Base-by-base conservation (phyloP, 2,797 vertebrate genomes). In the Xiphorhynchus erythropygius region DNA sequence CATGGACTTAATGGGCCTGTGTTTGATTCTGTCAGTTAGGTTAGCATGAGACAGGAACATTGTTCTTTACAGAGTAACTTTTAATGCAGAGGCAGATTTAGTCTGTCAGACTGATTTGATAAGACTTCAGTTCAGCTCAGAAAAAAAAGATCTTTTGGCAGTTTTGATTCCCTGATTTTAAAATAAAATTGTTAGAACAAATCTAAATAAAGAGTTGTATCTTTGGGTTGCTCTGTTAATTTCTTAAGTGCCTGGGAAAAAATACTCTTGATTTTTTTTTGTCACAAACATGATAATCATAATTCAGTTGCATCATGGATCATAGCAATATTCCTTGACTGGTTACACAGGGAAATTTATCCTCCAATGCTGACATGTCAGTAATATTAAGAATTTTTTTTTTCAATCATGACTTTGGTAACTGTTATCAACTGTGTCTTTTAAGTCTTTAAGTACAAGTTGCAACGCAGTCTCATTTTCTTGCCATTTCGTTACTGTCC, bases 21-120 rank as follows among this genome's bases (percentile, higher is more conserved):
- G 59, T 92, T 96, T 85, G 69, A 35, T 85, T 95, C 91, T 96
- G 87, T 79, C 7, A 33, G 86, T 93, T 74, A 37, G 77, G 83
- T 88, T 97, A 79, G 71, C 11, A 9, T 79, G 90, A 94, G 90
- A 91, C 91, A 73, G 94, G 95, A 96, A 90, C 78, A 90, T 96
- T 96, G 94, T 96, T 97, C 92, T 77, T 90, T 84, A 92, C 71
- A 95, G 93, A 96, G 33, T 83, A 96, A 97, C 95, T 96, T 94
- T 96, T 94, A 94, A 96, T 96, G 95, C 59, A 86, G 87, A 79
- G 80, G 78, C 90, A 96, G 85, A 94, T 97, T 86, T 84, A 94
- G 76, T 96, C 93, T 96, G 92, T 90, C 91, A 97, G 86, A 86
- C 90, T 95, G 49, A 88, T 92, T 95, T 96, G 95, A 93, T 97